phyloP scores from a whole-genome alignment of 1,140 invertebrate genomes.

The Brachionus sp. region DNA sequence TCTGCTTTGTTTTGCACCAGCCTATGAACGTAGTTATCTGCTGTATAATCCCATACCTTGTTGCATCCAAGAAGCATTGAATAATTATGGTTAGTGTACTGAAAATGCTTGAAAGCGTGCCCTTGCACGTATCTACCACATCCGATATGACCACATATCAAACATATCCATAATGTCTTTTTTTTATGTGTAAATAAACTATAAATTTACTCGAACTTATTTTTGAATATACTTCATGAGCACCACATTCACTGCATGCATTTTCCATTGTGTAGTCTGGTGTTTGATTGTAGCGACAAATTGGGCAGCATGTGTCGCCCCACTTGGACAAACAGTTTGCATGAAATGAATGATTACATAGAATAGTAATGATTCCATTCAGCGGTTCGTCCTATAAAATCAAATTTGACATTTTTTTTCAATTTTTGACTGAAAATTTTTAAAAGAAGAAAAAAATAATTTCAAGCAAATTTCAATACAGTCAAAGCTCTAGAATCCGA shows the following conservation, averaged over 20 bases:
- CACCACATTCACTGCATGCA: slow-evolving; percentile 75
- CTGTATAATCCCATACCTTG: slow-evolving; percentile 95
- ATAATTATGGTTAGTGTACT: slow-evolving; percentile 91
- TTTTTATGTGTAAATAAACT: slow-evolving; percentile 56
- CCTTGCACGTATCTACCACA: slow-evolving; percentile 78
- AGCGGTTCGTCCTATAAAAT: slow-evolving; percentile 84
- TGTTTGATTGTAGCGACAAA: slow-evolving; percentile 71
- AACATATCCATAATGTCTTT: slow-evolving; percentile 89
- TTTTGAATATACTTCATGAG: slow-evolving; percentile 55
- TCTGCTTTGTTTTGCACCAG: slow-evolving; percentile 92
- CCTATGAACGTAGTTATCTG: slow-evolving; percentile 94
- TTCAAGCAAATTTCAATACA: too few relatives aligned
- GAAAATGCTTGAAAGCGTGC: slow-evolving; percentile 79
- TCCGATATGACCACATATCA: slow-evolving; percentile 96
- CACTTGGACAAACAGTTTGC: slow-evolving; percentile 87
- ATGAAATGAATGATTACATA: slow-evolving; percentile 98
- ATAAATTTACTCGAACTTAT: slow-evolving; percentile 46
- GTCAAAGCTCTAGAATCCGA: too few relatives aligned
- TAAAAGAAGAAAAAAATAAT: not conserved
- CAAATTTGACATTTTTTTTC: not conserved
- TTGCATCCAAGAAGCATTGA: slow-evolving; percentile 89
- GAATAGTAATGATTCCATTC: slow-evolving; percentile 90
- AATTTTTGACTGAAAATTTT: not conserved
- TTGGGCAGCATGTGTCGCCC: slow-evolving; percentile 75
- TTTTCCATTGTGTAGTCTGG: slow-evolving; percentile 77